A percentile compares a stretch with the other conserved stretches of the same genome.
phyloP scores from a whole-genome alignment of 2,113 vertebrate species.

The Hirundichthys speculiger region DNA sequence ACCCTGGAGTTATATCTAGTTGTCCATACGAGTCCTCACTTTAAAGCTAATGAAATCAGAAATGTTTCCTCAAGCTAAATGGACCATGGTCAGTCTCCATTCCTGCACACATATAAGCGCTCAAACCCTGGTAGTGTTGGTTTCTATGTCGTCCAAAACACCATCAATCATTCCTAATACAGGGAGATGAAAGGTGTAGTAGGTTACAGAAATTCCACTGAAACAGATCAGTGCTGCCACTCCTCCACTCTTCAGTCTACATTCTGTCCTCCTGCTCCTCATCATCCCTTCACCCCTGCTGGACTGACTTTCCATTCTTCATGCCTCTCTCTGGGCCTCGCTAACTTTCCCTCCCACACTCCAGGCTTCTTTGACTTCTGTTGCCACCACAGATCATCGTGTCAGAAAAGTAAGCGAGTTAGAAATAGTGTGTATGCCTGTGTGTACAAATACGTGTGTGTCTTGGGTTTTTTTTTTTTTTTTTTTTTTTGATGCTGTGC shows the following conservation, averaged over 20 bases:
- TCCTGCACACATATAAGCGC: slow-evolving; percentile 6
- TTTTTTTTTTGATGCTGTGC: slow-evolving; percentile 55
- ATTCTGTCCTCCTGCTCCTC: slow-evolving; percentile 34
- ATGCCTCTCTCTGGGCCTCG: background rate
- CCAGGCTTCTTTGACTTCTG: slow-evolving; percentile 14
- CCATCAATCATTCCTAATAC: slow-evolving; percentile 65
- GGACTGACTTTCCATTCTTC: slow-evolving; percentile 34
- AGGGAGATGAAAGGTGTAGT: slow-evolving; percentile 49
- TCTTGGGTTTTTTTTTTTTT: too few species aligned
- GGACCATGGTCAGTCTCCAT: slow-evolving; percentile 34
- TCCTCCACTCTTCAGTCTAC: slow-evolving; percentile 28
- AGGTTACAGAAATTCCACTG: slow-evolving; percentile 67
- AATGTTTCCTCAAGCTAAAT: slow-evolving; percentile 23
- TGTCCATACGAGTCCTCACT: too few species aligned
- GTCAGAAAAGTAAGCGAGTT: slow-evolving; percentile 16
- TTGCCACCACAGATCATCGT: slow-evolving; percentile 9
- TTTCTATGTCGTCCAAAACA: slow-evolving; percentile 44
- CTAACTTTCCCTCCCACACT: slow-evolving; percentile 47
- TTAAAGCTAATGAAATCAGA: background rate
- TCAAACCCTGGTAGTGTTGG: slow-evolving; percentile 11
- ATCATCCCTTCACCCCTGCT: slow-evolving; percentile 63
- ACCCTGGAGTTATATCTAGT: too few species aligned
- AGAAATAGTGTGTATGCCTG: background rate
- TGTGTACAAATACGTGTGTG: background rate
- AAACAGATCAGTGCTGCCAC: slow-evolving; percentile 49